Base-by-base conservation (phyloP, 2,113 vertebrate species). In the Albula glossodonta region DNA sequence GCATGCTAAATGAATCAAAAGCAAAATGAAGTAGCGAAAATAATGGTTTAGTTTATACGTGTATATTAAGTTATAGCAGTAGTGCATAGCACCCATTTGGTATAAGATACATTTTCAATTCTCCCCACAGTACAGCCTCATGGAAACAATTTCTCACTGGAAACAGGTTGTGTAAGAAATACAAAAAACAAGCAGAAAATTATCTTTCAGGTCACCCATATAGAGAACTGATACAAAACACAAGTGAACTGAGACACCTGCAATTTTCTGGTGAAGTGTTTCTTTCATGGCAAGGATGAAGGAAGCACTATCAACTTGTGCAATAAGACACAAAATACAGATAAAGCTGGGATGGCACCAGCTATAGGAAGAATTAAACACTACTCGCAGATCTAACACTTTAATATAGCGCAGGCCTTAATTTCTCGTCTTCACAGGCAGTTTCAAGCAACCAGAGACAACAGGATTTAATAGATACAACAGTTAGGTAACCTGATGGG, bases 61-160 rank as follows among this genome's bases (percentile, higher is more conserved):
- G 12, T 56, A 56, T 56, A 56, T 78, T 78, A 3, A 60, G 53
- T 56, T 52, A 57, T 50, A 83, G 22, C 82, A 63, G 22, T 41
- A 83, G 31, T 31, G 53, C 10, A 31, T 31, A 78, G 41, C 12
- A 49, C 19, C 53, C 53, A 56, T 56, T 56, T 56, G 31, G 31
- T 41, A 41, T 41, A 41, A 41, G 31, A 41, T 41, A 41, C 31
- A 41, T 41, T 41, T 1, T 41, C 31, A 41, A 41, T 78, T 84
- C 51, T 84, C 25, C 53, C 51, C 77, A 84, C 83, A 79, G 74
- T 79, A 17, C 51, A 84, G 52, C 51, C 70, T 81, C 56, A 81
- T 51, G 79, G 84, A 85, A 85, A 85, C 84, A 51, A 57, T 78
- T 79, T 84, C 83, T 79, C 70, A 84, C 51, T 84, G 83, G 83